Evolutionary conservation across 2,113 vertebrate species (phyloP).

Genomic region (Megaleporinus macrocephalus): DNA sequence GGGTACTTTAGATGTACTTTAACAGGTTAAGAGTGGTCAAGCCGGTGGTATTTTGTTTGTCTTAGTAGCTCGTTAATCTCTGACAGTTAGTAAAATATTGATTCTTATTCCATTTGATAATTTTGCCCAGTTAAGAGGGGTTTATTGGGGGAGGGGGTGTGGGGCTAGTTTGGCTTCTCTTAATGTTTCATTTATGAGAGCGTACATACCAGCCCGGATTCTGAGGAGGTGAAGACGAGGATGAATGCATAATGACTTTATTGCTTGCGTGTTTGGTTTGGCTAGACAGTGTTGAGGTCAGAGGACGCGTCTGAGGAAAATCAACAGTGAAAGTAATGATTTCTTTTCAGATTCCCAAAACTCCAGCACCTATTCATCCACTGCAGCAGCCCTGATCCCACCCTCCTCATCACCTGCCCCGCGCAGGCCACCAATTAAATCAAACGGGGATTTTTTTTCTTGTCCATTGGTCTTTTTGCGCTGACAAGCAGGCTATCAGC

Average conservation of each 20-base stretch:
- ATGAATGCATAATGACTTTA: conserved; percentile 32
- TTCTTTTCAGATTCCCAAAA: conserved; percentile 38
- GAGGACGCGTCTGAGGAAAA: conserved; percentile 22
- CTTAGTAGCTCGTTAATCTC: background rate
- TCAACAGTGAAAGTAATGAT: conserved; percentile 40
- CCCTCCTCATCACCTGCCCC: conserved; percentile 10
- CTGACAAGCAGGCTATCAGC: conserved; percentile 44
- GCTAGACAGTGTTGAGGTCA: conserved; percentile 24
- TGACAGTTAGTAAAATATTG: background rate
- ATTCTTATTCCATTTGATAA: background rate
- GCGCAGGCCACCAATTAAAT: conserved; percentile 51
- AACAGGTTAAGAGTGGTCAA: background rate
- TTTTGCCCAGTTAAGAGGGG: background rate
- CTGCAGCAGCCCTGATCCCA: conserved; percentile 33
- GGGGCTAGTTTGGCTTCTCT: conserved; percentile 7
- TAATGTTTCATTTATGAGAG: conserved; percentile 33
- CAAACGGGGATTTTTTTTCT: conserved; percentile 42
- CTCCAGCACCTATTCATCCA: background rate
- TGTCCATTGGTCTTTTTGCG: conserved; percentile 47
- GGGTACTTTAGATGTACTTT: background rate
- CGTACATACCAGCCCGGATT: conserved; percentile 13
- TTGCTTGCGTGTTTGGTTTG: conserved; percentile 19
- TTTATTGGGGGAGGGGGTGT: background rate
- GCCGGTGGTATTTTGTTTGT: background rate
- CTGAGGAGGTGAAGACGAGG: conserved; percentile 10